Base-by-base conservation (phyloP, 2,113 vertebrate genomes). In the Aegithalos caudatus region DNA sequence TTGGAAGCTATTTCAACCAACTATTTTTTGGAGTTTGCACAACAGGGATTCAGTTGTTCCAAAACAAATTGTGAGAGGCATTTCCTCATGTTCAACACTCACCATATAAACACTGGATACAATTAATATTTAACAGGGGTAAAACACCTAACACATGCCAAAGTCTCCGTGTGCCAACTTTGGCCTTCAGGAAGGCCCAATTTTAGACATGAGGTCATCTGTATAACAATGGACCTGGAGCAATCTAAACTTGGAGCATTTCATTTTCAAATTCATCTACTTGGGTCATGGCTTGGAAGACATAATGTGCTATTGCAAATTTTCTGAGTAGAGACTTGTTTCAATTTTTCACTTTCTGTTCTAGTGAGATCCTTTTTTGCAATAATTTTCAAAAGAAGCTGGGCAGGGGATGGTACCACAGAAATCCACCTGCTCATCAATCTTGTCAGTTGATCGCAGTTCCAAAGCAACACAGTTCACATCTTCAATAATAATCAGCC, bases 391-490 rank as follows among this genome's bases (percentile, higher is more conserved):
- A 53, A 81, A 86, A 31, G 3, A 56, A 86, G 35, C 12, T 65
- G 35, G 10, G 10, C 25, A 57, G 24, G 33, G 10, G 5, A 35
- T 1, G 1, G 7, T 27, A 23, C 28, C 16, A 53, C 28, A 50
- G 45, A 57, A 60, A 60, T 4, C 8, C 17, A 29, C 8, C 19
- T 35, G 24, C 6, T 17, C 16, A 37, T 35, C 38, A 56, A 6
- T 33, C 22, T 47, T 80, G 12, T 10, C 33, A 22, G 7, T 1
- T 29, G 11, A 10, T 33, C 0, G 0, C 27, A 21, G 38, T 51
- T 54, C 67, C 57, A 83, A 94, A 69, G 33, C 9, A 72, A 57
- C 5, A 31, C 0, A 11, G 40, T 69, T 72, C 67, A 60, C 12
- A 6, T 42, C 11, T 80, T 67, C 25, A 9, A 2, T 56, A 35